Base-by-base conservation (phyloP, 2,797 vertebrate genomes). In the Lindbergichthys nudifrons region DNA sequence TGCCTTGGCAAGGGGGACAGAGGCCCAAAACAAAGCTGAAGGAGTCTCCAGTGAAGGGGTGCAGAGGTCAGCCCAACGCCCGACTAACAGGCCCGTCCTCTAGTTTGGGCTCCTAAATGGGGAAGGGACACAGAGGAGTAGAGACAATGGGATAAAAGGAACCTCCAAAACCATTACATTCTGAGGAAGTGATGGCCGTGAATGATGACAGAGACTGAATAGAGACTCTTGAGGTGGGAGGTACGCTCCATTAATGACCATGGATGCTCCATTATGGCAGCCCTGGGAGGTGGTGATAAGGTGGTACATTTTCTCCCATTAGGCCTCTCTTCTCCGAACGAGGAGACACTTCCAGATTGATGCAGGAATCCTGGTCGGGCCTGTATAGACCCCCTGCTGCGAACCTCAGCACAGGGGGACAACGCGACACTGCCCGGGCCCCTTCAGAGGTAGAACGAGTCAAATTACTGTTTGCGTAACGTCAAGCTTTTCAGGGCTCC, bases 111-210 rank as follows among this genome's bases (percentile, higher is more conserved):
- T 88, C 90, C 92, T 85, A 89, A 93, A 92, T 93, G 92, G 92
- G 91, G 94, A 95, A 91, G 73, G 87, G 91, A 88, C 90, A 92
- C 94, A 94, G 89, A 92, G 84, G 84, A 89, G 77, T 23, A 78
- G 88, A 84, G 93, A 97, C 94, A 97, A 96, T 94, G 84, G 93
- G 94, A 96, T 97, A 93, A 97, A 97, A 97, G 94, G 88, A 88
- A 95, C 91, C 92, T 94, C 91, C 91, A 94, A 96, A 94, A 87
- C 93, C 93, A 94, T 96, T 96, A 96, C 95, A 96, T 91, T 94
- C 90, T 94, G 94, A 96, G 95, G 96, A 97, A 96, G 95, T 95
- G 93, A 94, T 92, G 94, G 91, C 93, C 93, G 87, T 94, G 94
- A 95, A 96, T 95, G 93, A 94, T 95, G 93, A 93, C 93, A 94